Conservation (phyloP, 2,888 invertebrate genomes). For the Caenorhabditis becei region DNA sequence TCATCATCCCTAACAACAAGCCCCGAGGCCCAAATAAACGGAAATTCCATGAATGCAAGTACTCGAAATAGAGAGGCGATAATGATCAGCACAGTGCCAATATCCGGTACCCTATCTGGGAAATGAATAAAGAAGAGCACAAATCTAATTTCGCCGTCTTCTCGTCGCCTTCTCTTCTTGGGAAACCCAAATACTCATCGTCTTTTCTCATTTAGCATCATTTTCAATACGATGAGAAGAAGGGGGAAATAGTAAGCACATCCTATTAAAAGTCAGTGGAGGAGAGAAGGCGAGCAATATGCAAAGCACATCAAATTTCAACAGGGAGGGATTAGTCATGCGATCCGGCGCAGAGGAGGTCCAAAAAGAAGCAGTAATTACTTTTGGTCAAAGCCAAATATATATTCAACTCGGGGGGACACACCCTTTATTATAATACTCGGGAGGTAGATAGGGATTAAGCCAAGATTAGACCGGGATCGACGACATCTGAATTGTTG, state of each 20-base stretch:
- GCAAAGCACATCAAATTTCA: constrained; percentile 52
- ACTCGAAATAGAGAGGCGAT: neutral
- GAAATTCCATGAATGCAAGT: constrained; percentile 1
- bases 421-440: neutral
- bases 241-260: constrained; percentile 13
- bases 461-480: neutral
- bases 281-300: constrained; percentile 2
- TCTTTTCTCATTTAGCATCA: constrained; percentile 10
- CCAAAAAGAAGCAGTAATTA: constrained; percentile 17
- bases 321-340: constrained; percentile 36
- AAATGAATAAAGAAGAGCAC: constrained; percentile 35
- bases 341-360: constrained; percentile 8
- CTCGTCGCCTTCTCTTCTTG: neutral
- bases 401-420: neutral
- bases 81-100: constrained; percentile 28
- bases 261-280: constrained; percentile 40
- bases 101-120: constrained; percentile 28
- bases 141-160: constrained; percentile 35
- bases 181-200: constrained; percentile 23
- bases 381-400: constrained; percentile 8
- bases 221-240: neutral
- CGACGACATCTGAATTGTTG: neutral
- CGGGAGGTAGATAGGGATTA: neutral
- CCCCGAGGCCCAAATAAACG: constrained; percentile 6
- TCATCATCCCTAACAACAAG: neutral